Base-by-base conservation (phyloP, 2,888 invertebrate species). In the Antheraea yamamai region DNA sequence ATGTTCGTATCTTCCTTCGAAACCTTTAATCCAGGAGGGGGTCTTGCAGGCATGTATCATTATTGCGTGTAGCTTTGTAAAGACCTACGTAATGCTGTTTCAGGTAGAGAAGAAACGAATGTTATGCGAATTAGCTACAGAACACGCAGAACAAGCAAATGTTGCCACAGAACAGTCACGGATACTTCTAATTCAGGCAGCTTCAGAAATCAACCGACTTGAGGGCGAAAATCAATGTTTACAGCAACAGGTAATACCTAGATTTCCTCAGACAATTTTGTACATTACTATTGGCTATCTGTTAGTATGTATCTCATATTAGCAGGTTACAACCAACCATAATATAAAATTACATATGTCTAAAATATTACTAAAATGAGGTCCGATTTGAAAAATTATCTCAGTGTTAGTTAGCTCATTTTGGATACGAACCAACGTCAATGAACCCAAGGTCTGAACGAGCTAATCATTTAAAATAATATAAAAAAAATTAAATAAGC, bases 121-220 rank as follows among this genome's bases (percentile, higher is more conserved):
- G 78, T 76, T 94, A 12, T 93, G 93, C 74, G 88, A 87, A 77
- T 47, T 91, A 77, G 94, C 94, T 2, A 91, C 84, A 2, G 92
- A 92, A 79, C 93, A 94, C 73, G 95, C 95, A 7, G 92, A 89
- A 0, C 90, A 91, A 66, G 94, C 93, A 3, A 82, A 89, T 1
- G 91, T 86, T 2, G 93, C 92, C 10, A 93, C 93, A 0, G 95
- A 93, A 78, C 92, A 92, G 81, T 88, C 94, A 10, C 91, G 94
- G 1, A 86, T 78, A 52, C 82, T 95, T 72, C 82, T 95, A 1
- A 85, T 88, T 20, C 91, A 89, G 52, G 95, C 94, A 8, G 92
- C 92, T 10, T 83, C 85, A 0, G 93, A 93, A 70, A 89, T 95
- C 20, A 77, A 88, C 2, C 87, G 92, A 0, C 88, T 93, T 7